Conservation (phyloP, 2,888 invertebrate species). For the Chrysotoxum bicinctum region DNA sequence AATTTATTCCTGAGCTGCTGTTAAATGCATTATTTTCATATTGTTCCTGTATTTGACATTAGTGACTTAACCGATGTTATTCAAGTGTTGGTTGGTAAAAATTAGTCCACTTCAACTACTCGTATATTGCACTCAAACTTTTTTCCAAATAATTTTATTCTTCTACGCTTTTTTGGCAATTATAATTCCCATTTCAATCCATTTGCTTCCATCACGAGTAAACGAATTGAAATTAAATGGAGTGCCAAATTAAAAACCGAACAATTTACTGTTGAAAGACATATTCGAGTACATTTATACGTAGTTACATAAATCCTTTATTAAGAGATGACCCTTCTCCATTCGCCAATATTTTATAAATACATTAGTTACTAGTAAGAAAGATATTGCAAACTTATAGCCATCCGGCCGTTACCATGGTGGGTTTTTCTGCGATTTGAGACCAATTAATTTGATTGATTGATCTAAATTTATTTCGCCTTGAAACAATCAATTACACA, state of each 20-base stretch:
- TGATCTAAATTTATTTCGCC: constrained; percentile 60
- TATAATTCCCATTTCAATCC: not conserved
- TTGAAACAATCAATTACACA: constrained; percentile 67
- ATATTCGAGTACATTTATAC: too few relatives aligned
- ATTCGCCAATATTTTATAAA: constrained; percentile 1
- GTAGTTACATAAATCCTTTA: not conserved
- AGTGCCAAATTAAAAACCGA: constrained; percentile 9
- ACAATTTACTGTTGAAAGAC: constrained; percentile 1
- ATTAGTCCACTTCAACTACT: too few relatives aligned
- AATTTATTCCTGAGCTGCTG: too few relatives aligned
- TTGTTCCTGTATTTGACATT: too few relatives aligned
- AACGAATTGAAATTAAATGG: constrained; percentile 3
- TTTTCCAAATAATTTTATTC: too few relatives aligned
- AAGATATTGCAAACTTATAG: constrained; percentile 36
- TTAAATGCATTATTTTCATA: too few relatives aligned
- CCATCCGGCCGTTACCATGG: not conserved
- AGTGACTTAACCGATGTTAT: too few relatives aligned
- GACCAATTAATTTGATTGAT: constrained; percentile 70
- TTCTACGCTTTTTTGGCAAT: too few relatives aligned
- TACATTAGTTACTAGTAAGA: too few relatives aligned
- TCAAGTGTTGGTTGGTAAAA: too few relatives aligned
- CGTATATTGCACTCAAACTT: too few relatives aligned
- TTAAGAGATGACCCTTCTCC: not conserved
- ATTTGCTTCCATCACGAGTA: not conserved
- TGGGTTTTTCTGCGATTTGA: constrained; percentile 53